Conservation (phyloP, 2,797 vertebrate species). For the Notoglanidium macrostoma region DNA sequence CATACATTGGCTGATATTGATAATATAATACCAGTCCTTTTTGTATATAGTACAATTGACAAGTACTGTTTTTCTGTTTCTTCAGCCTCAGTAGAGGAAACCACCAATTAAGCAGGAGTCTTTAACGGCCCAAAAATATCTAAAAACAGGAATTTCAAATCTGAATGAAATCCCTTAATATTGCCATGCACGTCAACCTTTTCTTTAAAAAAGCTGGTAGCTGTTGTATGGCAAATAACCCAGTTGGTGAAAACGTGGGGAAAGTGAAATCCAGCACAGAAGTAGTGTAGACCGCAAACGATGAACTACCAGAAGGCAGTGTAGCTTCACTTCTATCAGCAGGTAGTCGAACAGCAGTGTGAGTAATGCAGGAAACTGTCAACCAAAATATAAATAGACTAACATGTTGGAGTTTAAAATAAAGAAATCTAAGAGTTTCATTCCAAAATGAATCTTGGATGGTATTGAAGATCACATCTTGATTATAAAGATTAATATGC, state of each 20-base stretch:
- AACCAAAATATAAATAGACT: background rate
- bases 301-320: background rate
- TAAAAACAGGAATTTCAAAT: background rate
- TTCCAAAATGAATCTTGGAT: background rate
- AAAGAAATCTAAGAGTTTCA: background rate
- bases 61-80: background rate
- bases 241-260: background rate
- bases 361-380: background rate
- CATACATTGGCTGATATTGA: background rate
- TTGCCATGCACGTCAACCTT: too few relatives aligned
- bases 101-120: background rate
- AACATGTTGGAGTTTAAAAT: background rate
- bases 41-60: background rate
- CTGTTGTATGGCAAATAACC: background rate
- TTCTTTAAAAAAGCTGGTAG: too few relatives aligned
- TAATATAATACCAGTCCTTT: background rate
- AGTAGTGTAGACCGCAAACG: background rate
- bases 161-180: background rate
- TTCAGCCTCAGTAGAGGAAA: background rate
- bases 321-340: background rate
- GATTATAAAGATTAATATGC: background rate
- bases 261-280: background rate
- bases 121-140: background rate
- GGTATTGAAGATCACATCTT: background rate
- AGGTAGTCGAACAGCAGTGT: background rate